These are phyloP conservation scores for Scaptomyza montana DNA, from an alignment of 1,140 invertebrate species.

Conservation along the genomic window DNA sequence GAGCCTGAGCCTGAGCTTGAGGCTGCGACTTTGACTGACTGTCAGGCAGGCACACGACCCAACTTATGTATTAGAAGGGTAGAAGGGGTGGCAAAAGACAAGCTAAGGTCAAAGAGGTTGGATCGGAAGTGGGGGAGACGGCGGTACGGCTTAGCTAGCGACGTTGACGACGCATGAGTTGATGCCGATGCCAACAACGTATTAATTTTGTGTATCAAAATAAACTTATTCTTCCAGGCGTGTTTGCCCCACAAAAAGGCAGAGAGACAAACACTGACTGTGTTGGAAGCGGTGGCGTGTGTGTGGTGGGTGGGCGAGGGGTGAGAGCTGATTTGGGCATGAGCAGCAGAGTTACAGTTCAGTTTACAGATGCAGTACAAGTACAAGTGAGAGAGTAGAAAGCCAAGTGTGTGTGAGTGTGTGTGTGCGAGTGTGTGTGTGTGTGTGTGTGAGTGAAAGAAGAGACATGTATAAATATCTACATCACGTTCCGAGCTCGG, in stretches of 20 bases:
- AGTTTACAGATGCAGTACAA: slow-evolving; percentile 35
- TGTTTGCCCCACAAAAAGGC: slow-evolving; percentile 27
- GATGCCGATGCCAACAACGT: slow-evolving; percentile 75
- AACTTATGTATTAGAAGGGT: slow-evolving; percentile 34
- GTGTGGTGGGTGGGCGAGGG: no score
- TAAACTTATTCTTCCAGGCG: slow-evolving; percentile 75
- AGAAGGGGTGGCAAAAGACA: neutral
- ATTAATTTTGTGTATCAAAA: slow-evolving; percentile 82
- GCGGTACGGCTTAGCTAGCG: slow-evolving; percentile 15
- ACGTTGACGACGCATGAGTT: slow-evolving; percentile 61
- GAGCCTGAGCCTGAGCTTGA: slow-evolving; percentile 11
- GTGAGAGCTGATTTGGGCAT: neutral
- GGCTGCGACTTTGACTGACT: slow-evolving; percentile 41
- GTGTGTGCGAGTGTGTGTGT: neutral
- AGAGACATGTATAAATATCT: slow-evolving; percentile 76
- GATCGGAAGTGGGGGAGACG: neutral
- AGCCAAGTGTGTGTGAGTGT: no score
- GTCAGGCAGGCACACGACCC: slow-evolving; percentile 29
- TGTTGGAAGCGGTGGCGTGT: neutral
- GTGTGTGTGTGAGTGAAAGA: slow-evolving; percentile 10
- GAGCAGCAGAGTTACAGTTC: slow-evolving; percentile 27
- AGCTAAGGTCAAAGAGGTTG: neutral
- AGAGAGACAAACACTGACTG: slow-evolving; percentile 40
- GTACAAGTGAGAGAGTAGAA: neutral
- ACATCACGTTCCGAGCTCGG: slow-evolving; percentile 79